Percentiles rank a stretch among this genome's conserved stretches.
phyloP scores from a whole-genome alignment of 2,797 vertebrate species.

The Sebastes miniatus region DNA sequence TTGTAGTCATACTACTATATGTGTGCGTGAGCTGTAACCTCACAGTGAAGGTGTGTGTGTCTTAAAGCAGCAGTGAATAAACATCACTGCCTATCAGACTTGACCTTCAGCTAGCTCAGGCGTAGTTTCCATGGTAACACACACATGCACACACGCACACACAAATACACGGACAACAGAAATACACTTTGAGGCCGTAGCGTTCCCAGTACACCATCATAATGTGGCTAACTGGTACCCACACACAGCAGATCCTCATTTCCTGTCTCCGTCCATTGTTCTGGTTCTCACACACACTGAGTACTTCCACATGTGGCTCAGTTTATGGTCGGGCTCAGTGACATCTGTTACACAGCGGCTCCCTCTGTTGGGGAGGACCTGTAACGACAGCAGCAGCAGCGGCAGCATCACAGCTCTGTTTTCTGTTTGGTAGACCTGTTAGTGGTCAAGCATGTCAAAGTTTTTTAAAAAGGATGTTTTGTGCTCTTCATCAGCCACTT shows the following conservation, averaged over 20 bases:
- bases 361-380: slow-evolving; percentile 61
- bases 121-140: slow-evolving; percentile 25
- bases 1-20: too few relatives aligned
- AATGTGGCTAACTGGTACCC: slow-evolving; percentile 26
- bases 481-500: neutral
- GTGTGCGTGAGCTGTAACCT: neutral
- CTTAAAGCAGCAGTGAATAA: neutral
- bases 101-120: slow-evolving; percentile 37
- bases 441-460: too few relatives aligned
- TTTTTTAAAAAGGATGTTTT: neutral
- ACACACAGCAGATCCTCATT: slow-evolving; percentile 35
- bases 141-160: neutral
- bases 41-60: neutral
- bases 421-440: neutral
- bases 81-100: slow-evolving; percentile 19
- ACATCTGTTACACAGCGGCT: slow-evolving; percentile 7
- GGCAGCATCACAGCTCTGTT: neutral
- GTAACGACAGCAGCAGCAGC: slow-evolving; percentile 12
- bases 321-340: neutral
- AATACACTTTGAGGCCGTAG: neutral
- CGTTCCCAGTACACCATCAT: neutral
- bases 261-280: slow-evolving; percentile 62
- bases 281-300: slow-evolving; percentile 52
- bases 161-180: neutral
- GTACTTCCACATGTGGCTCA: slow-evolving; percentile 71